These are phyloP conservation scores for Varanus salvator DNA, from an alignment of 2,113 vertebrate species.

Conservation along the genomic window DNA sequence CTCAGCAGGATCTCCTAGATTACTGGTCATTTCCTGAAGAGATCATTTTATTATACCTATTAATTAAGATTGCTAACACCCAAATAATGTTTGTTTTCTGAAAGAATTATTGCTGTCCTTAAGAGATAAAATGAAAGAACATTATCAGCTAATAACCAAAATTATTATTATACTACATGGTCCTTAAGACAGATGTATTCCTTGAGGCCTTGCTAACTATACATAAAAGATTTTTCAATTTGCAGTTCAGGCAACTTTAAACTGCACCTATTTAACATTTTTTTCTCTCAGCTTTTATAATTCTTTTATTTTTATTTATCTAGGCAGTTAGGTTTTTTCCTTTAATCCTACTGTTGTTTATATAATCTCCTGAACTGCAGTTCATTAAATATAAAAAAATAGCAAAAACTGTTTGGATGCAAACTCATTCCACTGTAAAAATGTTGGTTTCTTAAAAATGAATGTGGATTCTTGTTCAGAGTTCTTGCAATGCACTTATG, in stretches of 20 bases:
- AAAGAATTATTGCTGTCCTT: constrained; percentile 52
- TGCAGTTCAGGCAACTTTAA: constrained; percentile 60
- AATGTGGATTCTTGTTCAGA: neutral
- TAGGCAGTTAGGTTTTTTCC: constrained; percentile 28
- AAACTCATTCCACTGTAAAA: neutral
- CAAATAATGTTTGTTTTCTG: neutral
- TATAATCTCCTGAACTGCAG: constrained; percentile 43
- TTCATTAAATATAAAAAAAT: constrained; percentile 62
- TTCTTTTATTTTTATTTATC: constrained; percentile 55
- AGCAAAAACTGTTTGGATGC: constrained; percentile 59
- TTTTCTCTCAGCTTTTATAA: constrained; percentile 55
- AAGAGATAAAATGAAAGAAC: constrained; percentile 49
- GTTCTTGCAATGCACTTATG: no score
- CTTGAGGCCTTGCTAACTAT: constrained; percentile 51
- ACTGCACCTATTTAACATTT: constrained; percentile 48
- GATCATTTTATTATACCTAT: constrained; percentile 27
- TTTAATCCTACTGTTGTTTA: constrained; percentile 63
- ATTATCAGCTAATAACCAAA: constrained; percentile 58
- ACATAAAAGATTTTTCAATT: constrained; percentile 49
- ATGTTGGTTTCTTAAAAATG: neutral
- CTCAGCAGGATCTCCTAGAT: neutral
- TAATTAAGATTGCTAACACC: constrained; percentile 35
- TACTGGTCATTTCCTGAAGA: constrained; percentile 24
- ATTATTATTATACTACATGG: constrained; percentile 49
- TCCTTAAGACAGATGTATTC: constrained; percentile 54